Evolutionary conservation across 2,113 vertebrate genomes (phyloP).

Genomic region (Sturnira hondurensis): DNA sequence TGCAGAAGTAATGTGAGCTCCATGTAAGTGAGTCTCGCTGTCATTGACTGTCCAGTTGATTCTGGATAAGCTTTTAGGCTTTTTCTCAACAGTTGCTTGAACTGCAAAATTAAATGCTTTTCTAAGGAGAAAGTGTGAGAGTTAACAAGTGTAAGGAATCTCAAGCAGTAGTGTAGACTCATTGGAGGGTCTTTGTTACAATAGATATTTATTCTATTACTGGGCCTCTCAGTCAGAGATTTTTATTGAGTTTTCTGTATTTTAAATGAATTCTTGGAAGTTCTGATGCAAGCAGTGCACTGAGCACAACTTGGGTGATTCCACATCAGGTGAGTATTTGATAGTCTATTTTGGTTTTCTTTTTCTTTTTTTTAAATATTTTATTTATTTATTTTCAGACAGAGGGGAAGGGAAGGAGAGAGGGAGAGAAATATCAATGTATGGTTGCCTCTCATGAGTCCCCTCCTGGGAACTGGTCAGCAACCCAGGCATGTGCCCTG

Average conservation of each 20-base stretch:
- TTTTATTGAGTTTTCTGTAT: not conserved
- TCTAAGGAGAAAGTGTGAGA: not conserved
- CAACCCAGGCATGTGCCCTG: no score
- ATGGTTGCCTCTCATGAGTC: no score
- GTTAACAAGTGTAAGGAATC: not conserved
- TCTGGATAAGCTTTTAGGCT: not conserved
- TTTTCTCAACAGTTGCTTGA: not conserved
- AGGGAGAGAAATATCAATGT: no score
- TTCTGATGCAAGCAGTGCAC: not conserved
- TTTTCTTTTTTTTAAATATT: no score
- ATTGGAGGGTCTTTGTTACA: not conserved
- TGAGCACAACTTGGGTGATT: not conserved
- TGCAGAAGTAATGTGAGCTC: rapidly evolving
- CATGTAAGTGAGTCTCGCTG: no score
- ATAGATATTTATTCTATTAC: not conserved
- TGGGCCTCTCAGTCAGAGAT: not conserved
- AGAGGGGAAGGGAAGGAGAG: no score
- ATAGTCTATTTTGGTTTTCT: not conserved
- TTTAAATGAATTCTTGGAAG: conserved; percentile 27
- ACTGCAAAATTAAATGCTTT: not conserved
- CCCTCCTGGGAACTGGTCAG: no score
- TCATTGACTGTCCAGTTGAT: not conserved
- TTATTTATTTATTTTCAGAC: no score
- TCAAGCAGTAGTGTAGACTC: not conserved
- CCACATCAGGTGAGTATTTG: not conserved